These are phyloP conservation scores for Craniophora ligustri DNA, from an alignment of 2,888 invertebrate genomes.

Conservation along the genomic window DNA sequence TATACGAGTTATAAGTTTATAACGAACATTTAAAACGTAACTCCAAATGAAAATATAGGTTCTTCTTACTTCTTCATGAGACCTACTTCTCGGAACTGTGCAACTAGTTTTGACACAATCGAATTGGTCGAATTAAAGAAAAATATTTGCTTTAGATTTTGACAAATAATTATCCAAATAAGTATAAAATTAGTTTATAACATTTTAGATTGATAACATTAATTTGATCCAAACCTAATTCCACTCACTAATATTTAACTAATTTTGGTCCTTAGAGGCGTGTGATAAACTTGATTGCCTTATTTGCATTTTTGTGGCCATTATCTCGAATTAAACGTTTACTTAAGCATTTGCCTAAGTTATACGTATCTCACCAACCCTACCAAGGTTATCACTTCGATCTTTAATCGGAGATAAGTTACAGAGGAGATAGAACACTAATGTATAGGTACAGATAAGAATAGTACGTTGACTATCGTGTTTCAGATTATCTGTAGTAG, in stretches of 20 bases:
- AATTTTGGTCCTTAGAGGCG: neutral
- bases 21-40: no score
- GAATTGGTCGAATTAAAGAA: no score
- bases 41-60: no score
- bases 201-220: no score
- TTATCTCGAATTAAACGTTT: neutral
- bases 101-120: no score
- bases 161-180: no score
- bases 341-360: neutral
- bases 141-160: no score
- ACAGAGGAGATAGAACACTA: conserved; percentile 33
- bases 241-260: neutral
- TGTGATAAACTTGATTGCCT: neutral
- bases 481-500: conserved; percentile 29
- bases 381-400: conserved; percentile 29
- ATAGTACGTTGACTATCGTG: conserved; percentile 35
- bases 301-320: neutral
- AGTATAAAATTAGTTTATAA: no score
- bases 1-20: no score
- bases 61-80: no score
- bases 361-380: conserved; percentile 1
- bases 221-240: neutral
- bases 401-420: conserved; percentile 38
- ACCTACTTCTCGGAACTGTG: no score
- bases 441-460: conserved; percentile 29